A percentile compares a stretch with the other conserved stretches of the same genome.
Conservation (phyloP, 1,140 invertebrate species). For the Delia radicum region DNA sequence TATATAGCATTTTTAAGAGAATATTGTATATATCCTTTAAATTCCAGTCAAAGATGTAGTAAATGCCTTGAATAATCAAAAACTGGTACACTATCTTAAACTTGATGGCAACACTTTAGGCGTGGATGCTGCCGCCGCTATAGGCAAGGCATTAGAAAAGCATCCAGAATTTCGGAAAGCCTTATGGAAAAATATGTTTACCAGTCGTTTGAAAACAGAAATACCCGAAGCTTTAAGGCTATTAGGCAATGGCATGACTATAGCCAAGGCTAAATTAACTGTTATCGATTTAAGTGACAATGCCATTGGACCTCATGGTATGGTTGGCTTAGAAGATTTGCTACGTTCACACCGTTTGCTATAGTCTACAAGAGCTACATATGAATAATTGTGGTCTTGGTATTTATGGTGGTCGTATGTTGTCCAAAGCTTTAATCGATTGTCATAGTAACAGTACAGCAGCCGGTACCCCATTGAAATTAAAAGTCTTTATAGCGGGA, state of each 20-base stretch:
- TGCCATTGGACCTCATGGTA: constrained; percentile 95
- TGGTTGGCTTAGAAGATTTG: constrained; percentile 83
- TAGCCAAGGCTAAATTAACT: constrained; percentile 73
- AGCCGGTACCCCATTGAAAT: constrained; percentile 64
- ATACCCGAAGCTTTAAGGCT: constrained; percentile 81
- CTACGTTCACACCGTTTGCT: constrained; percentile 83
- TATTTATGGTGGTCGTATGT: constrained; percentile 82
- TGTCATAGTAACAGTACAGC: constrained; percentile 69
- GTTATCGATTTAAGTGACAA: constrained; percentile 97
- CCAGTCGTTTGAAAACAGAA: constrained; percentile 89
- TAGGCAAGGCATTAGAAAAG: constrained; percentile 76
- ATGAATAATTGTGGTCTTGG: constrained; percentile 97
- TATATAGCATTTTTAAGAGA: too few species aligned
- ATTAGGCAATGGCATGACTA: constrained; percentile 79
- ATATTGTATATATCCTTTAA: background rate
- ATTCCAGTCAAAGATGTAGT: constrained; percentile 43
- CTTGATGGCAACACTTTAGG: constrained; percentile 94
- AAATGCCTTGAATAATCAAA: constrained; percentile 36
- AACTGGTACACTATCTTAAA: constrained; percentile 61
- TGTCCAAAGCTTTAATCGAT: constrained; percentile 76
- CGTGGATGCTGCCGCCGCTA: constrained; percentile 79
- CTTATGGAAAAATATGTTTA: constrained; percentile 96
- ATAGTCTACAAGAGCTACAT: constrained; percentile 72
- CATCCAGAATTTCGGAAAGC: constrained; percentile 79
- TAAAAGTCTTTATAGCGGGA: constrained; percentile 89